These are phyloP conservation scores for Drosophila aldrichi DNA, from an alignment of 2,888 invertebrate species.

Conservation along the genomic window DNA sequence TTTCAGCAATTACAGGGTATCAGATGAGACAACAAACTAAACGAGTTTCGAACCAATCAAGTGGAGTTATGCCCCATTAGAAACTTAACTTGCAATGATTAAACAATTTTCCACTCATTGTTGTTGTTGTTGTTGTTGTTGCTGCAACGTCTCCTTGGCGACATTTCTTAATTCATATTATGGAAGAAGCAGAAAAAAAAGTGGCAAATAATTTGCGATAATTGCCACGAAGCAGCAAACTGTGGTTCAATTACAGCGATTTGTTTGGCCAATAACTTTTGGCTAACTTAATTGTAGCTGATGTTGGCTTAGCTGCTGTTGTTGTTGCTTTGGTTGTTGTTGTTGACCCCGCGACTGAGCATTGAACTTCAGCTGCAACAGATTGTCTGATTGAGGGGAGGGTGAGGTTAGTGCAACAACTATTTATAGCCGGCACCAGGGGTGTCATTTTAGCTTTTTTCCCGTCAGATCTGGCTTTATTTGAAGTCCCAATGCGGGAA, in stretches of 20 bases:
- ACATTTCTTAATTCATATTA: conserved; percentile 27
- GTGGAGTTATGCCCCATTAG: conserved; percentile 43
- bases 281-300: conserved; percentile 52
- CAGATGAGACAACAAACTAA: conserved; percentile 13
- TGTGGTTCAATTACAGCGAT: conserved; percentile 68
- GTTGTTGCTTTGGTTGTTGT: conserved; percentile 11
- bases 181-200: conserved; percentile 25
- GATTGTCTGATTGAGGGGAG: neutral
- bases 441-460: too few relatives aligned
- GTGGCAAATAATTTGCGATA: conserved; percentile 57
- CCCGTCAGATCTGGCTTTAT: too few relatives aligned
- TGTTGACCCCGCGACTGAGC: conserved; percentile 55
- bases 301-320: neutral
- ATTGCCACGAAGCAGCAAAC: conserved; percentile 50
- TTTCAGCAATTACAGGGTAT: neutral
- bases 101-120: conserved; percentile 65
- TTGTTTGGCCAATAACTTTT: conserved; percentile 68
- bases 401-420: conserved; percentile 15
- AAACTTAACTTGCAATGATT: conserved; percentile 77
- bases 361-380: conserved; percentile 58
- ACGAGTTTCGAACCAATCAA: conserved; percentile 51
- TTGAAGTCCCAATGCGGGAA: too few relatives aligned
- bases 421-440: conserved; percentile 54
- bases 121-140: conserved; percentile 1
- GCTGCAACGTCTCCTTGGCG: conserved; percentile 10